Evolutionary conservation across 2,888 invertebrate species (phyloP), one percentile per base, ranked within the genome.

Genomic region (Drosophila longiperda): DNA sequence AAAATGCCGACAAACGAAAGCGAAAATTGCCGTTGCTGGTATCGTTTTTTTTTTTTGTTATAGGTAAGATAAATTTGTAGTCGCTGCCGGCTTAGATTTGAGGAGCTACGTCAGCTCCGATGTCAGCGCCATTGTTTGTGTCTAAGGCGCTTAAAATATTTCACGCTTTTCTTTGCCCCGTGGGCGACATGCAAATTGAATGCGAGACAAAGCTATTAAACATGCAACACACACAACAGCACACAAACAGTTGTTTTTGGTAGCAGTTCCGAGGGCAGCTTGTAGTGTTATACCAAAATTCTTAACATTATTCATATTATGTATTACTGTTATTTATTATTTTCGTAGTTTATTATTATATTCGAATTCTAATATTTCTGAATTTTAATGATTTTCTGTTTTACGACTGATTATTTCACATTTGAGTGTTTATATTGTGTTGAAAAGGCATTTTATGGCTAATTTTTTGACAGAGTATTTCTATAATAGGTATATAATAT

Each of bases 111-210:
- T 63, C 58, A 49, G 62, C 65, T 68, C 29, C 52, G 67, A 59
- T 55, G 65, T 63, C 63, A 64, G 38, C 60, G 71, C 33, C 52
- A 57, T 71, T 76, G 77, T 65, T 65, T 61, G 58, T 62, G 58
- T 66, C 72, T 66, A 83, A 80, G 78, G 73, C 73, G 81, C 83
- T 83, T 80, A 66, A 72, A 65, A 76, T 80, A 76, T 72, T 76
- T 78, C 71, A 70, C 63, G 76, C 80, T 78, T 80, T 78, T 76
- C 65, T 53, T 74, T 58, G 49, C 57, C 72, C 78, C 78, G 80
- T 83, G 83, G 83, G 80, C 68, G 72, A 77, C 66, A 82, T 82
- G 85, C 73, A 82, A 82, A 85, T 82, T 85, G 86, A 82, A 82
- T 67, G 76, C 77, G 63, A 69, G 75, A 67, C 73, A 73, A 60